Base-by-base conservation (phyloP, 2,888 invertebrate genomes). In the Tortricodes alternella region DNA sequence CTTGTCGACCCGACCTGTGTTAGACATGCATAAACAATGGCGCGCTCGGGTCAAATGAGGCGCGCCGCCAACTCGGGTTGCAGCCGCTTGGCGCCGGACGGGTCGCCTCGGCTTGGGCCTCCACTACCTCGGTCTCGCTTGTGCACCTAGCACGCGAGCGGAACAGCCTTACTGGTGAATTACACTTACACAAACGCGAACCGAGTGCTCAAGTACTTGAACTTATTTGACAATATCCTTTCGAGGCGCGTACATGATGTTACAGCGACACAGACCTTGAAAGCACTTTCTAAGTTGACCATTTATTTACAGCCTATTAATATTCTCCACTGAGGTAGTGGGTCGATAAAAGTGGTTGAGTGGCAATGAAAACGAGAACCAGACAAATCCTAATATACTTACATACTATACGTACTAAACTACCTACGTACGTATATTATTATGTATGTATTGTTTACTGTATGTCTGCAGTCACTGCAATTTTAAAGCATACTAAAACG, bases 11-110 rank as follows among this genome's bases (percentile, higher is more conserved):
- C 72, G 67, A 62, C 65, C 74, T 72, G 76, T 78, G 79, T 80
- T 78, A 74, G 74, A 80, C 78, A 79, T 72, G 78, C 75, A 78
- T 78, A 78, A 85, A 86, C 87, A 86, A 83, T 83, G 76, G 80
- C 74, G 76, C 76, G 74, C 79, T 74, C 73, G 83, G 80, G 79
- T 85, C 84, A 89, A 88, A 89, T 84, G 87, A 85, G 83, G 79
- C 89, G 84, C 80, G 73, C 74, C 84, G 81, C 79, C 80, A 78
- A 79, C 76, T 89, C 88, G 78, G 84, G 80, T 89, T 89, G 83
- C 89, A 85, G 71, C 79, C 74, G 61, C 73, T 75, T 83, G 88
- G 89, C 88, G 89, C 88, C 88, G 76, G 46, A 21, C 46, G 43
- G 55, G 35, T 49, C 43, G 32, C 27, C 48, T 37, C 29, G 9